phyloP scores from a whole-genome alignment of 2,888 invertebrate genomes.

The Nomada goodeniana region DNA sequence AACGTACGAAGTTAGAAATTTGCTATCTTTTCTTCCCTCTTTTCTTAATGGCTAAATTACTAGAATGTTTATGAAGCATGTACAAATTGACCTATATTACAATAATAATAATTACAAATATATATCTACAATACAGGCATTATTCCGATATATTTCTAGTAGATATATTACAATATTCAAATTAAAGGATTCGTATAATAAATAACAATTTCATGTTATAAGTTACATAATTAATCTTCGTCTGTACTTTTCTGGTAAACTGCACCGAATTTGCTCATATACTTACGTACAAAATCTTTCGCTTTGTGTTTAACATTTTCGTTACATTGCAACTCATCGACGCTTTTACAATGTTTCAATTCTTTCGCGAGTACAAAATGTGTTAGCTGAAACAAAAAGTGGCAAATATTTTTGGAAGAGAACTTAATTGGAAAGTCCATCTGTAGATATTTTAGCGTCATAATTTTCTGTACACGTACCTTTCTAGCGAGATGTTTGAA shows the following conservation, averaged over 20 bases:
- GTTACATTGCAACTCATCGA: conserved; percentile 93
- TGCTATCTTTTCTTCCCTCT: conserved; percentile 60
- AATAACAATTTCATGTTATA: conserved; percentile 71
- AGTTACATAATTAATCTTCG: conserved; percentile 84
- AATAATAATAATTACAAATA: conserved; percentile 69
- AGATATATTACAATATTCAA: conserved; percentile 58
- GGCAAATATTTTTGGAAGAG: background rate
- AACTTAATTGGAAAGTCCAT: too few species aligned
- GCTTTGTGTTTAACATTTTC: conserved; percentile 97
- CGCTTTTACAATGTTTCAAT: conserved; percentile 94
- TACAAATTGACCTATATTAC: conserved; percentile 72
- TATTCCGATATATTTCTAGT: conserved; percentile 64
- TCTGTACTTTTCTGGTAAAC: conserved; percentile 90
- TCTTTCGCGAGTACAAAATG: conserved; percentile 98
- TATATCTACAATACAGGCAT: conserved; percentile 71
- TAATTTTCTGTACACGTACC: conserved; percentile 85
- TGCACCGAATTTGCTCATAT: conserved; percentile 97
- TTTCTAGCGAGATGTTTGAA: conserved; percentile 97
- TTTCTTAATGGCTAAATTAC: conserved; percentile 62
- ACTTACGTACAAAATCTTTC: conserved; percentile 96
- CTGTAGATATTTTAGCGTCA: background rate
- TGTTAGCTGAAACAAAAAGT: conserved; percentile 90
- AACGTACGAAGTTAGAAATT: conserved; percentile 65
- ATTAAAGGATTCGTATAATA: conserved; percentile 63
- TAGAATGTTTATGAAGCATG: conserved; percentile 69